Evolutionary conservation across 2,888 invertebrate species (phyloP), one percentile per base, ranked within the genome.

Genomic region (Spodoptera littoralis): DNA sequence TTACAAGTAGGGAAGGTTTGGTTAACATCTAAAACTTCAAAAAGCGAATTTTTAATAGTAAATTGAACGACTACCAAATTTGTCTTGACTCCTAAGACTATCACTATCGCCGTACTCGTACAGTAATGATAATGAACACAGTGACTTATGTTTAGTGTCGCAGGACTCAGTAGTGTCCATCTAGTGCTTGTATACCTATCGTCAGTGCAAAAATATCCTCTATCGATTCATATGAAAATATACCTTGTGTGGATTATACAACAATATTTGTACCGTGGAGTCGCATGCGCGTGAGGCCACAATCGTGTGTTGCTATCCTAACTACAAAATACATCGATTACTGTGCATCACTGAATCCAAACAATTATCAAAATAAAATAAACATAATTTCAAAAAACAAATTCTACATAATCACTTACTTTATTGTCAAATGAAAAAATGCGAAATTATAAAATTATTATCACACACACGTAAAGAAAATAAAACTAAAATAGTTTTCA

Each of bases 171-270:
- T 45, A 59, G 65, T 76, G 76, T 80, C 61, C 70, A 73, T 75
- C 46, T 73, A 88, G 88, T 90, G 90, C 85, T 84, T 84, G 82
- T 84, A 84, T 88, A 77, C 84, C 87, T 90, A 91, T 73, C 77
- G 81, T 84, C 73, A 79, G 93, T 94, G 93, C 93, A 93, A 94
- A 94, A 94, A 94, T 93, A 93, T 81, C 50, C 84, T 84, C 79
- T 84, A 86, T 87, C 76, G 81, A 87, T 77, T 87, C 80, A 77
- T 90, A 91, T 86, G 87, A 94, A 92, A 93, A 94, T 93, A 93
- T 88, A 91, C 75, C 83, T 81, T 86, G 84, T 86, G 86, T 83
- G 87, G 84, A 85, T 82, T 86, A 86, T 84, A 83, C 84, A 80
- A 83, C 82, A 73, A 69, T 53, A 82, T 93, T 93, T 93, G 93